phyloP scores from a whole-genome alignment of 2,888 invertebrate genomes.

The Troides aeacus region DNA sequence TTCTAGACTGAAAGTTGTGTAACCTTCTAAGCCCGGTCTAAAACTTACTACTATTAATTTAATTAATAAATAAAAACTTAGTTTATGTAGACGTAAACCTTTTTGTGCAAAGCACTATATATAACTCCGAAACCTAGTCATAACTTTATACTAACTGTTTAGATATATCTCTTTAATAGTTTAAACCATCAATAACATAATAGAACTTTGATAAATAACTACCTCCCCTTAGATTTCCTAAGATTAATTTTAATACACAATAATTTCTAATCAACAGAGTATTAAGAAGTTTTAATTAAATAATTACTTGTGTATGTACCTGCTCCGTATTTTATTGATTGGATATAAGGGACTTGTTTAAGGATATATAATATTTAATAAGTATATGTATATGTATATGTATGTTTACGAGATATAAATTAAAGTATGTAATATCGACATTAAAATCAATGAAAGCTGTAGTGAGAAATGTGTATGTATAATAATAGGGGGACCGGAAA shows the following conservation, averaged over 20 bases:
- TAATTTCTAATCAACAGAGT: background rate
- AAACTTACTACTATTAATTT: conserved; percentile 28
- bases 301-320: conserved; percentile 34
- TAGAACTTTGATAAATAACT: no score
- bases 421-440: conserved; percentile 21
- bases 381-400: conserved; percentile 31
- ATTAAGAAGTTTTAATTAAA: conserved; percentile 1
- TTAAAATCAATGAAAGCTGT: conserved; percentile 62
- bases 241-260: background rate
- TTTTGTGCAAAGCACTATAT: conserved; percentile 20
- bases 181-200: no score
- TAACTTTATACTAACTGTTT: background rate
- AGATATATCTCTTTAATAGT: background rate
- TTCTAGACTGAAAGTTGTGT: conserved; percentile 31
- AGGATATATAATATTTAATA: conserved; percentile 36
- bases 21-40: conserved; percentile 43
- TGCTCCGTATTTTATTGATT: conserved; percentile 61
- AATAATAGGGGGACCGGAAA: no score
- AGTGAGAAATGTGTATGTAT: conserved; percentile 63
- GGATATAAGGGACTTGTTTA: conserved; percentile 48
- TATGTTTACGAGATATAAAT: conserved; percentile 35
- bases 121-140: conserved; percentile 16
- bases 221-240: background rate
- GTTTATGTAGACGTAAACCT: conserved; percentile 34
- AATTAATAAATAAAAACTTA: conserved; percentile 27